A percentile compares a stretch with the other conserved stretches of the same genome.
These are phyloP conservation scores for Bombus superbus DNA, from an alignment of 1,140 invertebrate genomes.

Conservation along the genomic window DNA sequence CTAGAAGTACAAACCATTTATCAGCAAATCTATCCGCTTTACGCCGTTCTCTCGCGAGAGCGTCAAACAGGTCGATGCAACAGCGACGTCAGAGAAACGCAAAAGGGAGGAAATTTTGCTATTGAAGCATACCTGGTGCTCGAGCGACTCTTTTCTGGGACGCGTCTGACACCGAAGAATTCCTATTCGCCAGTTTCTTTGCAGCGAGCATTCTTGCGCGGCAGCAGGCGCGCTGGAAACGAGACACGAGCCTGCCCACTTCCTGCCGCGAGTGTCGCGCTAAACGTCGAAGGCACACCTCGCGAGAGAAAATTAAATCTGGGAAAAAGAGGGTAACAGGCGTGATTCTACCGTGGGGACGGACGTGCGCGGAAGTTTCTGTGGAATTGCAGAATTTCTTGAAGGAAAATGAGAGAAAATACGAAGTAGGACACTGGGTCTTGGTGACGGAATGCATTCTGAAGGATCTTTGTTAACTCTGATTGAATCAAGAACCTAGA, in stretches of 20 bases:
- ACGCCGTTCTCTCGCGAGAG: neutral
- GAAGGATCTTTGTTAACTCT: neutral
- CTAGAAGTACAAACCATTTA: too few species aligned
- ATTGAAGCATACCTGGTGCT: constrained; percentile 12
- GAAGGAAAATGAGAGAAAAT: neutral
- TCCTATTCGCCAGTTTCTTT: constrained; percentile 24
- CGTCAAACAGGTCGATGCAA: neutral
- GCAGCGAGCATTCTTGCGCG: constrained; percentile 10
- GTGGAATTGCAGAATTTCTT: neutral
- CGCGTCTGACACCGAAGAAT: constrained; percentile 26
- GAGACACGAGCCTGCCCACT: neutral
- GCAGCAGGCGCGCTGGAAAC: constrained; percentile 13
- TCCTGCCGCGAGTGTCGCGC: neutral
- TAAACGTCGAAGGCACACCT: neutral
- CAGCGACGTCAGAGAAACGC: neutral
- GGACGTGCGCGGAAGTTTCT: neutral
- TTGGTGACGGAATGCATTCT: neutral
- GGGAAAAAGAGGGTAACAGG: neutral
- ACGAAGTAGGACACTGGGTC: neutral
- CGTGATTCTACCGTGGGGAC: neutral
- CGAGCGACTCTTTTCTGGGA: neutral
- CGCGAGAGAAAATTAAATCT: constrained; percentile 13
- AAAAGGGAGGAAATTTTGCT: constrained; percentile 12
- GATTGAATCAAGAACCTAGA: neutral
- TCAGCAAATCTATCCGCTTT: too few species aligned